Evolutionary conservation across 1,140 invertebrate species (phyloP), one percentile per base, ranked within the genome.

Genomic region (Heterodera carotae): DNA sequence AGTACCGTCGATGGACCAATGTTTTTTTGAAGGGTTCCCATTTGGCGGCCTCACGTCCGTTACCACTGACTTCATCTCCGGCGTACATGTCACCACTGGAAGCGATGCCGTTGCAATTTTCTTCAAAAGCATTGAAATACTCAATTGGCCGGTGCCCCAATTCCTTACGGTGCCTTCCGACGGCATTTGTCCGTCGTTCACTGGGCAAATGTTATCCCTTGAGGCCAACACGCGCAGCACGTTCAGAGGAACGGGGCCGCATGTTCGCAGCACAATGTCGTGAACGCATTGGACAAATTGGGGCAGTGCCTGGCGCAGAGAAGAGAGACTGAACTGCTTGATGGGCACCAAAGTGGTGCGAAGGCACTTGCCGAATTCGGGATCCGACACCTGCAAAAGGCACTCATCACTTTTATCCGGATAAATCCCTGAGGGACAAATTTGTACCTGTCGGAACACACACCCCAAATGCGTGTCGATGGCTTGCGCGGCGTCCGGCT

Each of bases 221-320:
- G 85, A 85, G 33, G 79, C 80, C 36, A 86, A 78, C 22, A 85
- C 86, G 22, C 69, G 66, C 33, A 86, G 70, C 18, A 86, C 79
- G 72, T 82, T 86, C 36, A 86, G 75, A 15, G 85, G 85, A 5
- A 76, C 39, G 18, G 74, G 62, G 39, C 85, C 85, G 64, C 85
- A 86, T 25, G 83, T 84, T 15, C 64, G 75, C 15, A 76, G 15
- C 7, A 86, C 86, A 39, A 87, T 78, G 1, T 84, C 83, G 59
- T 87, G 80, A 18, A 86, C 81, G 73, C 85, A 86, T 33, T 81
- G 76, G n/a, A 87, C 80, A 72, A 86, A 86, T 76, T 85, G 78
- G 8, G 85, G 85, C 31, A 86, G 79, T 59, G 85, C 79, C n/a
- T 27, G 53, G 43, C 76, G 77, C 25, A 86, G 75, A 22, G 82